Evolutionary conservation across 1,140 invertebrate genomes (phyloP), one percentile per base, ranked within the genome.

Genomic region (Agraylea sexmaculata): DNA sequence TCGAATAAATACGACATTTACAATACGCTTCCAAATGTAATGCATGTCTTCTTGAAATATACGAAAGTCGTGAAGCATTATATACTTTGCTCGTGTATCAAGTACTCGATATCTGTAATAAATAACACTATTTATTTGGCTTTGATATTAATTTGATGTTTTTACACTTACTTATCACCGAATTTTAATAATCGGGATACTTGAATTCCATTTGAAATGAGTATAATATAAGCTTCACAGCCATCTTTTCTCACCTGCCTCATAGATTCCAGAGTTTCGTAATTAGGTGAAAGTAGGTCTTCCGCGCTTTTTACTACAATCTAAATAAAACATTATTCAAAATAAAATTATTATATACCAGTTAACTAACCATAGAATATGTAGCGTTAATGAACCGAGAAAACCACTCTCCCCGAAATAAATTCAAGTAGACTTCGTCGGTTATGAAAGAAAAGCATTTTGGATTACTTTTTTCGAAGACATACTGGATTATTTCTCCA

Each of bases 21-120:
- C 68, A 16, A 84, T 77, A 45, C 77, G 69, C 28, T 78, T 83
- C 83, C 83, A 86, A 6, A 87, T 49, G 48, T 83, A 80, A 49
- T 75, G 68, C 43, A 80, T 60, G n/a, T 77, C 66, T 33, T 68
- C 59, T 13, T 61, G 56, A 39, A 85, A 77, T 0, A 87, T 56
- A 21, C 77, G 63, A 25, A 64, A 55, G 53, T 86, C 81, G 45
- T 84, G 67, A 0, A 83, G 56, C 19, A 83, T 55, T 20, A 86
- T 58, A 46, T 75, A 86, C 45, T 74, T 77, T 6, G 74, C 74
- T 55, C 73, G 68, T 0, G 80, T 77, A 49, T 83, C 70, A 6
- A 87, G 52, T 0, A 82, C 54, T 12, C 81, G 69, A 56, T 75
- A 67, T 41, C 78, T 83, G 51, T 23, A 60, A 65, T 50, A 44